Evolutionary conservation across 2,113 vertebrate species (phyloP).

Genomic region (Anoplopoma fimbria): DNA sequence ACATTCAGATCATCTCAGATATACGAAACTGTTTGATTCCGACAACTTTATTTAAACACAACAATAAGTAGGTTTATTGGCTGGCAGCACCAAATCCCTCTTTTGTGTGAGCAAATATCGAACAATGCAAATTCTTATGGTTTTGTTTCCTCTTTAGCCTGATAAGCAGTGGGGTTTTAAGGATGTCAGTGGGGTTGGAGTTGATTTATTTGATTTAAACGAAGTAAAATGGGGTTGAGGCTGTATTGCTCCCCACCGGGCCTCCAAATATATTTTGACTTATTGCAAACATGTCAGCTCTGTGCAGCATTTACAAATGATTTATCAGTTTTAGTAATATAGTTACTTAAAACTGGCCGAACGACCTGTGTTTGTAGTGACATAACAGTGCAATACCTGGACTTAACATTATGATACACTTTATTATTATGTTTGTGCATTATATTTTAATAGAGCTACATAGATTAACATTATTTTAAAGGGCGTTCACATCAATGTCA

Average conservation of each 20-base stretch:
- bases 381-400: background rate
- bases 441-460: background rate
- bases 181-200: background rate
- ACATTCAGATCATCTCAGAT: background rate
- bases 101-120: background rate
- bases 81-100: background rate
- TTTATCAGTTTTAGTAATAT: background rate
- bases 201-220: background rate
- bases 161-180: background rate
- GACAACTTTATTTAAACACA: background rate
- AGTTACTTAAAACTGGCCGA: background rate
- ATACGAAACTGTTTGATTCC: slow-evolving; percentile 13
- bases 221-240: background rate
- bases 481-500: background rate
- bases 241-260: background rate
- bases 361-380: background rate
- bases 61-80: background rate
- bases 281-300: background rate
- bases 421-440: background rate
- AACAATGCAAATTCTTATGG: background rate
- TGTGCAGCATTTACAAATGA: background rate
- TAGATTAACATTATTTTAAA: background rate
- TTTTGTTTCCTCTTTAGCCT: background rate
- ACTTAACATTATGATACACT: background rate
- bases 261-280: background rate